Conservation (phyloP, 2,113 vertebrate species). For the Sebastes fasciatus region DNA sequence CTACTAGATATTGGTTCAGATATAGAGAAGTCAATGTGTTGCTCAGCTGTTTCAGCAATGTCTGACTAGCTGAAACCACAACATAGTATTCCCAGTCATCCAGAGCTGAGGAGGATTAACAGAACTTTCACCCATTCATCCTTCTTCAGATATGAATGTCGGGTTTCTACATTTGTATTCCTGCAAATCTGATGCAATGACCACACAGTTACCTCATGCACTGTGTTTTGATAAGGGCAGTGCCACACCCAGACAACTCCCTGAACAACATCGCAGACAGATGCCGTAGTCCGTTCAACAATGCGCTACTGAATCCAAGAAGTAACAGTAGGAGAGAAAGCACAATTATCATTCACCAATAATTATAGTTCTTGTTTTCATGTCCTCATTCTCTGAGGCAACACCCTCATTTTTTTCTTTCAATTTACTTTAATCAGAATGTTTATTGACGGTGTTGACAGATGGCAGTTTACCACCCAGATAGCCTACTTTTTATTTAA, state of each 20-base stretch:
- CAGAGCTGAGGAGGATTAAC: neutral
- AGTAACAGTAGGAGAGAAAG: neutral
- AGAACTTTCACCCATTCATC: neutral
- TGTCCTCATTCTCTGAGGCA: neutral
- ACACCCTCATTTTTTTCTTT: neutral
- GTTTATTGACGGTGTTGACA: neutral
- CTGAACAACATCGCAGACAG: neutral
- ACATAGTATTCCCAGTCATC: neutral
- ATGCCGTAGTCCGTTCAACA: neutral
- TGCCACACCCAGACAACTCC: neutral
- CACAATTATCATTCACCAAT: neutral
- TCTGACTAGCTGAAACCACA: neutral
- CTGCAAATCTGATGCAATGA: neutral
- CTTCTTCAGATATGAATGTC: neutral
- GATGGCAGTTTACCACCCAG: neutral
- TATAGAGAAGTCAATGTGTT: neutral
- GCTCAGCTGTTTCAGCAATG: neutral
- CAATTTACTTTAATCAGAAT: neutral
- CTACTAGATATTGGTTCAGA: neutral
- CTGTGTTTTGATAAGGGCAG: neutral
- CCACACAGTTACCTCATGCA: neutral
- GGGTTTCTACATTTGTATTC: neutral
- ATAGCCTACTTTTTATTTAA: neutral
- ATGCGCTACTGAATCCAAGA: neutral
- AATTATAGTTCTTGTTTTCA: neutral